These are phyloP conservation scores for Aphidius colemani DNA, from an alignment of 2,888 invertebrate species.

Conservation along the genomic window DNA sequence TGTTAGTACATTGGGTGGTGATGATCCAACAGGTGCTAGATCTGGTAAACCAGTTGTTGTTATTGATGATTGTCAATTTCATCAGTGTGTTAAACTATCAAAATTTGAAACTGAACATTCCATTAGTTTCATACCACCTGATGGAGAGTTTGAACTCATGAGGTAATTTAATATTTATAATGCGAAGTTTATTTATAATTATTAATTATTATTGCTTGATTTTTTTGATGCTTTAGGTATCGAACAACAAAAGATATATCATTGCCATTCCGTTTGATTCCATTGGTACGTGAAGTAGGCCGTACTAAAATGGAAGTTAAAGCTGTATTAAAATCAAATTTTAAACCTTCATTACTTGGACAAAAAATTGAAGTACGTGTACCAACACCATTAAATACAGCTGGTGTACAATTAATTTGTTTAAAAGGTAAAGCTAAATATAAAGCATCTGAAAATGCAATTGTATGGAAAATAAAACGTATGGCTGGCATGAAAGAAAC, in stretches of 20 bases:
- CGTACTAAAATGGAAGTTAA: slow-evolving; percentile 99
- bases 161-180: slow-evolving; percentile 65
- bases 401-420: slow-evolving; percentile 98
- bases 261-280: slow-evolving; percentile 98
- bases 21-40: slow-evolving; percentile 74
- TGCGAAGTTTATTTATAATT: background rate
- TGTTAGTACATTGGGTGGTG: slow-evolving; percentile 64
- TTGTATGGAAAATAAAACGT: slow-evolving; percentile 86
- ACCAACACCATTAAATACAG: slow-evolving; percentile 97
- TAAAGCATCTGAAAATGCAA: slow-evolving; percentile 99
- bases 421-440: slow-evolving; percentile 99
- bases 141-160: slow-evolving; percentile 99
- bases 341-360: slow-evolving; percentile 95
- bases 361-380: slow-evolving; percentile 99
- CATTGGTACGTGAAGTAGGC: slow-evolving; percentile 95
- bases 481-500: slow-evolving; percentile 99
- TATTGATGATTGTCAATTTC: slow-evolving; percentile 99
- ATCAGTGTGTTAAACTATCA: slow-evolving; percentile 98
- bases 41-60: slow-evolving; percentile 99
- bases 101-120: slow-evolving; percentile 99
- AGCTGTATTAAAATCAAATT: slow-evolving; percentile 98
- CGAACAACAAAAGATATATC: slow-evolving; percentile 99
- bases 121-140: slow-evolving; percentile 99
- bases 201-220: slow-evolving; percentile 20
- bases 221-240: slow-evolving; percentile 67